Base-by-base conservation (phyloP, 2,888 invertebrate species). In the Psylliodes chrysocephalus region DNA sequence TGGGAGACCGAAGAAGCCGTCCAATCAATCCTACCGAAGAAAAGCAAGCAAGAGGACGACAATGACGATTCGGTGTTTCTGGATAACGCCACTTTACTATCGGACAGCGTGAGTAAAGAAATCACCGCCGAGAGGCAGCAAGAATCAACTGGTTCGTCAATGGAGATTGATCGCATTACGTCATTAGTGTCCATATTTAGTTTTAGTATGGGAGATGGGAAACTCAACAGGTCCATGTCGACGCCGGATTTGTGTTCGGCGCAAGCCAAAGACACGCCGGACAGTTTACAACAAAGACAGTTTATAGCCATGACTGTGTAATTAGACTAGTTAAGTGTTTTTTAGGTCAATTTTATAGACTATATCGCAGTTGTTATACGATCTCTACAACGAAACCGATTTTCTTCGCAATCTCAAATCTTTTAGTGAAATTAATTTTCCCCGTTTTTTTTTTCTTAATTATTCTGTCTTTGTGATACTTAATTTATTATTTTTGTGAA, bases 81-180 rank as follows among this genome's bases (percentile, higher is more conserved):
- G 33, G 84, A 84, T 68, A 84, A 84, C 69, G 78, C 83, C 12
- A 77, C 81, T 18, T 72, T 77, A 53, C 74, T 84, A 30, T 81
- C 83, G 14, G 83, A 83, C 60, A 74, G 77, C 55, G 81, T 82
- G 38, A 75, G 72, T 64, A 75, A 75, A 59, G 74, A 76, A 59
- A 67, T 75, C 7, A 71, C 67, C 25, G 71, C 71, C 53, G 68
- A 49, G 30, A 38, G 53, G 52, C 52, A 60, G 46, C 47, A 66
- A 60, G 19, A 28, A 60, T 40, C 46, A 49, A 69, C 72, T 19
- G 72, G 77, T 14, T 80, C 82, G 2, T 81, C 83, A 8, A 86
- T 86, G 86, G 86, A 86, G 77, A 86, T 87, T 70, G 86, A 87
- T 77, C 81, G 86, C 68, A 86, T 87, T 68, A 86, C 87, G 38